Conservation (phyloP, 2,113 vertebrate genomes). For the Thunnus maccoyii region DNA sequence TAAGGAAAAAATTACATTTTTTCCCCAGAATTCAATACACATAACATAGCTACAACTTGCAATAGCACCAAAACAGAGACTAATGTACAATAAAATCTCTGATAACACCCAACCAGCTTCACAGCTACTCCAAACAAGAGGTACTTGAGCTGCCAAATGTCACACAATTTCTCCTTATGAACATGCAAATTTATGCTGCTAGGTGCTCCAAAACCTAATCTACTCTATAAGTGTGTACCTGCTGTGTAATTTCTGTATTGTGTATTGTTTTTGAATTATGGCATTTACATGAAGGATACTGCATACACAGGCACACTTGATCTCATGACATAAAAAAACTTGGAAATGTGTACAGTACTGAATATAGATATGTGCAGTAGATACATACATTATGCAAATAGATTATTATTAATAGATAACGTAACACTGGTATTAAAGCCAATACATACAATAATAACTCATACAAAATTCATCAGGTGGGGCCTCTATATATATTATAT, state of each 20-base stretch:
- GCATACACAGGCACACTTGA: background rate
- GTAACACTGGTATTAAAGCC: background rate
- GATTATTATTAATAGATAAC: background rate
- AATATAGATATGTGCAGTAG: background rate
- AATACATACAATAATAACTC: background rate
- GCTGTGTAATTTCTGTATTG: constrained; percentile 30
- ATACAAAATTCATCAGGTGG: background rate
- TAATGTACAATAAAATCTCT: constrained; percentile 40
- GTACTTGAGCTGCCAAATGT: constrained; percentile 73
- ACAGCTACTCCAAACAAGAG: constrained; percentile 72
- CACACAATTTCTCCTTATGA: constrained; percentile 59
- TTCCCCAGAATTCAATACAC: background rate
- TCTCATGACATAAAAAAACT: background rate
- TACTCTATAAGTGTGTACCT: constrained; percentile 60
- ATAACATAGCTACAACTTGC: constrained; percentile 36
- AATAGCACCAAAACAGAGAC: constrained; percentile 30
- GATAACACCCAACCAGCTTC: constrained; percentile 50
- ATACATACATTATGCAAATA: background rate
- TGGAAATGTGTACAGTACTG: background rate
- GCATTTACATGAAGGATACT: constrained; percentile 29
- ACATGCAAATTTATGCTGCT: constrained; percentile 68
- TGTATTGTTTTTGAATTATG: constrained; percentile 52
- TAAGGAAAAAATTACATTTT: background rate
- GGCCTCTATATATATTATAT: background rate
- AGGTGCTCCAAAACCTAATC: constrained; percentile 66